Evolutionary conservation across 2,888 invertebrate species (phyloP).

Genomic region (Epistrophella euchroma): DNA sequence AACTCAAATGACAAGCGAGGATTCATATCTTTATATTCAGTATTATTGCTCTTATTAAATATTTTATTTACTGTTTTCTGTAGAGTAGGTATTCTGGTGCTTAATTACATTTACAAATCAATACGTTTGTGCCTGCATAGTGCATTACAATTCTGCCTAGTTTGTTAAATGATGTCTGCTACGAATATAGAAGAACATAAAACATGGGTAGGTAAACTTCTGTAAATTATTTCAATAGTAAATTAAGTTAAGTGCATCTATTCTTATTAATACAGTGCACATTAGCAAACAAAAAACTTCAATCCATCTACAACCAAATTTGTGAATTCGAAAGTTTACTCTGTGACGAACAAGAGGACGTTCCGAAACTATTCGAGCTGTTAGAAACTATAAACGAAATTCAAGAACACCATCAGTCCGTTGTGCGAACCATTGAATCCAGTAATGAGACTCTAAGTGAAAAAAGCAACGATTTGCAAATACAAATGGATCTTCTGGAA

Average conservation of each 20-base stretch:
- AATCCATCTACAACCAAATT: slow-evolving; percentile 58
- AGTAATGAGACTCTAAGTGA: slow-evolving; percentile 29
- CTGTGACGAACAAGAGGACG: slow-evolving; percentile 35
- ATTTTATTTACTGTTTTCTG: no score
- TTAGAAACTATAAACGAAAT: slow-evolving; percentile 60
- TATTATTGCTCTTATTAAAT: no score
- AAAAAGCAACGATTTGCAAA: slow-evolving; percentile 42
- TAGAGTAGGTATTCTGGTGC: no score
- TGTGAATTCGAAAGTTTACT: slow-evolving; percentile 55
- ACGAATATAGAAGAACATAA: slow-evolving; percentile 29
- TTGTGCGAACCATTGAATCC: slow-evolving; percentile 42
- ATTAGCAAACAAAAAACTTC: slow-evolving; percentile 52
- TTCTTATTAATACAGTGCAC: slow-evolving; percentile 4
- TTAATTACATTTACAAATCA: no score
- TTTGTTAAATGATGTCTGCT: slow-evolving; percentile 18
- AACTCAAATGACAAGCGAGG: no score
- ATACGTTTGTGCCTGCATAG: not conserved
- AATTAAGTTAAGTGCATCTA: no score
- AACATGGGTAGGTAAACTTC: slow-evolving; percentile 40
- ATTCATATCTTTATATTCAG: no score
- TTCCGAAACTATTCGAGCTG: slow-evolving; percentile 48
- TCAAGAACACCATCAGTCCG: slow-evolving; percentile 49
- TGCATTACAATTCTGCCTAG: not conserved
- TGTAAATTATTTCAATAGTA: not conserved
- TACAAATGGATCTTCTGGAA: slow-evolving; percentile 53